Evolutionary conservation across 2,888 invertebrate genomes (phyloP), one percentile per base, ranked within the genome.

Genomic region (Oscheius onirici): DNA sequence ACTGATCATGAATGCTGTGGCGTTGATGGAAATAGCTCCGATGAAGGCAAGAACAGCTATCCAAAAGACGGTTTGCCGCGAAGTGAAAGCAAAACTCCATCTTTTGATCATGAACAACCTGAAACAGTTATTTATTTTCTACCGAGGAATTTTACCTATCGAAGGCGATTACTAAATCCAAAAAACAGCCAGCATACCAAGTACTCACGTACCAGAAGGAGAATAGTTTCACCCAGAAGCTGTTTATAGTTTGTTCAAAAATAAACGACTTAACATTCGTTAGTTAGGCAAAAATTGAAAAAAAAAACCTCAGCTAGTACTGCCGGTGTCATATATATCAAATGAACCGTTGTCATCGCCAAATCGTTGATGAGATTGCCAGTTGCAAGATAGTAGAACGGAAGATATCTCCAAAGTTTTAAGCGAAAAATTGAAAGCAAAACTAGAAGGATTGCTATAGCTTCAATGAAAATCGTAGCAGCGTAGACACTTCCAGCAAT

Each of bases 381-480:
- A 40, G 58, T 58, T 8, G 58, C 58, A 8, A 58, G 20, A n/a
- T 58, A 58, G 41, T 58, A 58, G 20, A 58, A 58, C n/a, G 58
- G 58, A n/a, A 58, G 41, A n/a, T 40, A 10, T 58, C 43, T 34
- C 58, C 58, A 58, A 13, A 58, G n/a, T 41, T 22, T 28, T 15
- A 58, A 20, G 11, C 58, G 40, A 58, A n/a, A 58, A 8, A 58
- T n/a, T 20, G 58, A n/a, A 40, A 17, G 10, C 13, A 58, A 41
- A n/a, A 41, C 58, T 0, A 58, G 22, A 1, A 58, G 20, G 20
- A 58, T 58, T 11, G 58, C 41, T n/a, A 58, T 43, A 11, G 43
- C 22, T 41, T 58, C 58, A 8, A 20, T n/a, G 20, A 58, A 40
- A 2, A 20, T 20, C n/a, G 58, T 58, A 17, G 41, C 2, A 43